These are phyloP conservation scores for Chrysodeixis includens DNA, from an alignment of 2,888 invertebrate species.

Conservation along the genomic window DNA sequence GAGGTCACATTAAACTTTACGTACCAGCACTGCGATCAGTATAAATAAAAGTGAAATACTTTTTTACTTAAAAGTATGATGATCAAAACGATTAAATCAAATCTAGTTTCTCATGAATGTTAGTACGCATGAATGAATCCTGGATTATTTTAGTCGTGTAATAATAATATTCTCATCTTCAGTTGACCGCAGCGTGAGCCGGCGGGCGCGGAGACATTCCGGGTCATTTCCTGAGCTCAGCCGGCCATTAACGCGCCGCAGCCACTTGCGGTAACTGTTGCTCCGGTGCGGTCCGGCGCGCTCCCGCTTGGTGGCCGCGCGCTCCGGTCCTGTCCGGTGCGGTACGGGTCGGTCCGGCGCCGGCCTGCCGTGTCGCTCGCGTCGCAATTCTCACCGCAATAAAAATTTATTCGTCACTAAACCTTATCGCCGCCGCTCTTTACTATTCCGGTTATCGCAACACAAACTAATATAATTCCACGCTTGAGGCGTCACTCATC, in stretches of 20 bases:
- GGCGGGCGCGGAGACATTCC: neutral
- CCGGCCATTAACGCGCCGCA: neutral
- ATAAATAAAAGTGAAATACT: too few species aligned
- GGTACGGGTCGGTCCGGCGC: neutral
- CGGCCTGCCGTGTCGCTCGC: neutral
- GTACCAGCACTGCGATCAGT: too few species aligned
- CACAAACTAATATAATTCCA: constrained; percentile 19
- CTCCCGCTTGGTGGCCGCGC: constrained; percentile 8
- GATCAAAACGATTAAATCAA: too few species aligned
- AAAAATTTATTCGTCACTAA: constrained; percentile 38
- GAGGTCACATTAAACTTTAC: too few species aligned
- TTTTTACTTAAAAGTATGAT: too few species aligned
- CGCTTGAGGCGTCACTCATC: neutral
- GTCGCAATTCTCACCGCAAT: constrained; percentile 20
- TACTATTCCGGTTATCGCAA: constrained; percentile 19
- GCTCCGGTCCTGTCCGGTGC: neutral
- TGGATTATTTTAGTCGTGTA: too few species aligned
- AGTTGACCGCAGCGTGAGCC: neutral
- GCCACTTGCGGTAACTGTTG: neutral
- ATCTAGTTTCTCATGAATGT: too few species aligned
- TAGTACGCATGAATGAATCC: too few species aligned
- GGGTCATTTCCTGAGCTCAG: neutral
- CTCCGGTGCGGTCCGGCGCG: constrained; percentile 11
- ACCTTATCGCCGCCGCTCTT: constrained; percentile 33
- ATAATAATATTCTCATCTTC: neutral